These are phyloP conservation scores for Chaetorhynchus papuensis DNA, from an alignment of 2,113 vertebrate species.

Conservation along the genomic window DNA sequence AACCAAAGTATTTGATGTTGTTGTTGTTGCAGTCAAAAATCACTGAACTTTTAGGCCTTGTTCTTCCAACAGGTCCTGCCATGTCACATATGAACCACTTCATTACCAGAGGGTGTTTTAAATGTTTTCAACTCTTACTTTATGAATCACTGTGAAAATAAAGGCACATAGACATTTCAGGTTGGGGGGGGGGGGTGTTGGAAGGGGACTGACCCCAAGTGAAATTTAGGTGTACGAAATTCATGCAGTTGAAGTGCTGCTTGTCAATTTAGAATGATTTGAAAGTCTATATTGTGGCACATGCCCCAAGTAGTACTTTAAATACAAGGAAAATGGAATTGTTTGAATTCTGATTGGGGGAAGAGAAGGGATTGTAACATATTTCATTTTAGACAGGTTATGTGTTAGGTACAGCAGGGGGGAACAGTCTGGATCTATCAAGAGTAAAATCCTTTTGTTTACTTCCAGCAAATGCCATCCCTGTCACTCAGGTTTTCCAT, in stretches of 20 bases:
- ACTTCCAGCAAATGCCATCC: not conserved
- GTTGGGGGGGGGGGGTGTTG: not conserved
- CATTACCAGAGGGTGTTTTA: not conserved
- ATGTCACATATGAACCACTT: not conserved
- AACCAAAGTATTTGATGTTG: conserved; percentile 35
- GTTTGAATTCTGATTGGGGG: not conserved
- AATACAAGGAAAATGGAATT: not conserved
- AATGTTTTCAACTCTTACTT: not conserved
- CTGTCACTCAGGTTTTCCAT: conserved; percentile 21
- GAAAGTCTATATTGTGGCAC: not conserved
- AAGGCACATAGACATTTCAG: not conserved
- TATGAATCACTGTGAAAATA: conserved; percentile 34
- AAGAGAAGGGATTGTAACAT: not conserved
- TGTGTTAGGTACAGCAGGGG: not conserved
- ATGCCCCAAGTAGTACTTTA: not conserved
- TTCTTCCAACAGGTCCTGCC: not conserved
- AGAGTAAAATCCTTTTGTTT: not conserved
- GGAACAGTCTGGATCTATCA: not conserved
- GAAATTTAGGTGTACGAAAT: not conserved
- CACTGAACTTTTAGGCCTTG: not conserved
- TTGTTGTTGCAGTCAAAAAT: not conserved
- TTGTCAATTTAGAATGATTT: not conserved
- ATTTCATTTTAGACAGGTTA: not conserved
- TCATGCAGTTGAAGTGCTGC: not conserved
- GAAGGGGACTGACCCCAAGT: not conserved